Base-by-base conservation (phyloP, 2,797 vertebrate genomes). In the Remorina albescens region DNA sequence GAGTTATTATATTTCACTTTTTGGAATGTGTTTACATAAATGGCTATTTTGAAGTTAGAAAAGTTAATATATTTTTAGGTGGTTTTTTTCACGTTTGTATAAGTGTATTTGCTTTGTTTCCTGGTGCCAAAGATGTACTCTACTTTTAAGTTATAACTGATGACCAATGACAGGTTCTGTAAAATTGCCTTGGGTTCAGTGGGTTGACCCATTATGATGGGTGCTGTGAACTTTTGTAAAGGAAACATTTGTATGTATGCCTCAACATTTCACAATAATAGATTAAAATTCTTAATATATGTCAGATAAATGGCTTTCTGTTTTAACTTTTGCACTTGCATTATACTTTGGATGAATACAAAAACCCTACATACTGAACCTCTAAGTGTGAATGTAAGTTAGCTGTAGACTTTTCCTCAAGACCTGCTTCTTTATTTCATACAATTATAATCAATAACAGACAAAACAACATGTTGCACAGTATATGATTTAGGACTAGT, bases 21-120 rank as follows among this genome's bases (percentile, higher is more conserved):
- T 51, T 78, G 11, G 95, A 95, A 94, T 92, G 94, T 96, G 97
- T 98, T 99, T 98, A 98, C 96, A 98, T 93, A 94, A 94, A 91
- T 90, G 85, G 90, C 93, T 94, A 84, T 94, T 93, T 91, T 66
- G 64, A 66, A 66, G 64, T 55, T 26, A 42, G 64, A 66, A n/a
- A 55, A 54, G 37, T 66, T 99, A 97, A 99, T 99, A 98, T 98
- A 98, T 98, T 96, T 96, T 95, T n/a, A n/a, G n/a, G 90, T 95
- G 93, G 37, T 49, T 59, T 18, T 94, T 90, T 95, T 62, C 73
- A 56, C 71, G 63, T 84, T 67, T 65, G 67, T 80, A 71, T 69
- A 53, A 70, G 50, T 75, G 62, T 75, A 32, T 84, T 69, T 69
- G 30, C 80, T 70, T 80, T 77, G 57, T 80, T 74, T 85, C 88